Evolutionary conservation across 2,113 vertebrate species (phyloP), one percentile per base, ranked within the genome.

Genomic region (Cnemophilus loriae): DNA sequence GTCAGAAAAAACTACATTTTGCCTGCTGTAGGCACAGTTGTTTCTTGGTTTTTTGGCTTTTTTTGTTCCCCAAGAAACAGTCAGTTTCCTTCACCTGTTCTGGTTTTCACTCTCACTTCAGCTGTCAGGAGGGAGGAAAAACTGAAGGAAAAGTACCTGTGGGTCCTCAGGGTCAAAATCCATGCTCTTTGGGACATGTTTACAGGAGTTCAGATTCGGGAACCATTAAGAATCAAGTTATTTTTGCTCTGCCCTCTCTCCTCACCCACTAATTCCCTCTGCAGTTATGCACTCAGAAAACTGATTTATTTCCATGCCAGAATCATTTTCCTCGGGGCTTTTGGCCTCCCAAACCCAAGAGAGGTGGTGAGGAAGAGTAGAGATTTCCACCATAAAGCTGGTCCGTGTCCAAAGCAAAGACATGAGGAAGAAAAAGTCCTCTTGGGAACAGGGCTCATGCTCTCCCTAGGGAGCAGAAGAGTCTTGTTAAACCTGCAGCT

Each of bases 1-100:
- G 3, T 33, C 6, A 68, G 49, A 10, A 68, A 53, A 82, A 57
- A 6, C 30, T n/a, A 11, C 13, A 7, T 55, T 91, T 91, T 73
- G 3, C 23, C 21, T 63, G 4, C 32, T 33, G 4, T 39, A 55
- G 44, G 8, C 27, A 60, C 7, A 30, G 5, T 0, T 56, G 14
- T 7, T 41, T 56, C 26, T 42, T 32, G 2, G 6, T 7, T 27
- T 52, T 22, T 55, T 12, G 53, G 3, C 3, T 30, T 20, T 35
- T 39, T 60, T 63, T 35, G 16, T 21, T 19, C 37, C 18, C 27
- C 27, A 39, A 60, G 50, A 56, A 20, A 47, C 10, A n/a, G 13
- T 12, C 10, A 23, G 6, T 65, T 83, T 70, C 8, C 16, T 59
- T 59, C 14, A 39, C 11, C 10, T 88, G 19, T 60, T 79, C 37